A percentile compares a stretch with the other conserved stretches of the same genome.
These are phyloP conservation scores for Oncorhynchus mykiss DNA, from an alignment of 2,113 vertebrate genomes.

Conservation along the genomic window DNA sequence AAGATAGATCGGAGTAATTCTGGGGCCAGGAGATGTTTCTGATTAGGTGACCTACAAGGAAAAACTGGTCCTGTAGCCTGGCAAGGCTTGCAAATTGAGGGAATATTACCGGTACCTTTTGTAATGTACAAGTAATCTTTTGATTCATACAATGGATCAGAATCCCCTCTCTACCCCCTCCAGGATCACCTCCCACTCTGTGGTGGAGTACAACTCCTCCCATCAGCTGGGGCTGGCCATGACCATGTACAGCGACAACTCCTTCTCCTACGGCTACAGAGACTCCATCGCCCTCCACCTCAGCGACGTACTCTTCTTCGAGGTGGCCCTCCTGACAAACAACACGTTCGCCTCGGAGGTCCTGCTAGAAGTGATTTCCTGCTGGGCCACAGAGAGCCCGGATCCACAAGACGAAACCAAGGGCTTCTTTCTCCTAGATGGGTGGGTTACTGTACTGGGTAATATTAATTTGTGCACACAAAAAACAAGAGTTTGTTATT, in stretches of 20 bases:
- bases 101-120: no score
- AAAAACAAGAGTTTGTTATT: no score
- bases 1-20: neutral
- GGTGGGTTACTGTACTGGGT: constrained; percentile 44
- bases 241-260: constrained; percentile 46
- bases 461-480: neutral
- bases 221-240: constrained; percentile 58
- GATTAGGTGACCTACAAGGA: no score
- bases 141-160: no score
- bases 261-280: constrained; percentile 29
- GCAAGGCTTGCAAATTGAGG: no score
- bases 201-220: constrained; percentile 58
- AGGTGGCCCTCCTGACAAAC: constrained; percentile 57
- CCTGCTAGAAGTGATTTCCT: constrained; percentile 60
- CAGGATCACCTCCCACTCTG: constrained; percentile 51
- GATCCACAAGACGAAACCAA: constrained; percentile 37
- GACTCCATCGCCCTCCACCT: constrained; percentile 6
- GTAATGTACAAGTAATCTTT: no score
- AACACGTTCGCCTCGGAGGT: constrained; percentile 49
- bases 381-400: constrained; percentile 66
- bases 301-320: constrained; percentile 57
- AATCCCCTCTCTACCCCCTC: neutral
- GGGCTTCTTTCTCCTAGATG: constrained; percentile 55
- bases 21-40: neutral
- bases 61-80: no score